Percentiles rank a stretch among this genome's conserved stretches.
Conservation (phyloP, 2,113 vertebrate genomes). For the Tichodroma muraria region DNA sequence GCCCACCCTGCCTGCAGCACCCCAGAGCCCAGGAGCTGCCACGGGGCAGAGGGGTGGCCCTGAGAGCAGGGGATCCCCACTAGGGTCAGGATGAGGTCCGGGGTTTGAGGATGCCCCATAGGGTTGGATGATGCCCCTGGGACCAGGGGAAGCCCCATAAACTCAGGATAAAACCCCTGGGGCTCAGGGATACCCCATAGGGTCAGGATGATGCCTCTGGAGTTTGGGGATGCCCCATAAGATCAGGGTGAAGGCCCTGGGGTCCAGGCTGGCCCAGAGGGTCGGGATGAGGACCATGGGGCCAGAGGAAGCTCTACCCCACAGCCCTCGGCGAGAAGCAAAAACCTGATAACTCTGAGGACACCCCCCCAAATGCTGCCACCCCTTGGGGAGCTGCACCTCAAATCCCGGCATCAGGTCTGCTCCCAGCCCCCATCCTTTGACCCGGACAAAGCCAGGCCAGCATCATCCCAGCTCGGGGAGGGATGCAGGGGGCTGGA, state of each 20-base stretch:
- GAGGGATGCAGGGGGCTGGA: not conserved
- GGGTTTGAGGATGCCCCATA: fast-evolving
- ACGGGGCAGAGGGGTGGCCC: not conserved
- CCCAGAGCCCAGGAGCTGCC: no score
- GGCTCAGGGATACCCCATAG: not conserved
- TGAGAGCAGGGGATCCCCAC: not conserved
- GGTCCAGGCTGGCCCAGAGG: not conserved
- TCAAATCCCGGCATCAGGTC: not conserved
- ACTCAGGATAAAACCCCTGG: not conserved
- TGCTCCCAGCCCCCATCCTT: not conserved
- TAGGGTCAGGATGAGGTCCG: not conserved
- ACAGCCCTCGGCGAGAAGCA: fast-evolving
- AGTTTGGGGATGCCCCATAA: no score
- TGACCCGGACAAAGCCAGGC: fast-evolving
- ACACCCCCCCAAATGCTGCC: not conserved
- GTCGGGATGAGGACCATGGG: not conserved
- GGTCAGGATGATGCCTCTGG: not conserved
- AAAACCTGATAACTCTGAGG: not conserved
- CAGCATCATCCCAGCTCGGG: fast-evolving
- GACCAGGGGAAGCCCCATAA: not conserved
- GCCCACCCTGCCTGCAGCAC: not conserved
- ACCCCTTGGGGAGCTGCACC: not conserved
- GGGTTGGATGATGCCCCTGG: not conserved
- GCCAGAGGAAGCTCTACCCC: not conserved
- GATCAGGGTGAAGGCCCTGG: not conserved